Conservation (phyloP, 2,113 vertebrate species). For the Etheostoma spectabile region DNA sequence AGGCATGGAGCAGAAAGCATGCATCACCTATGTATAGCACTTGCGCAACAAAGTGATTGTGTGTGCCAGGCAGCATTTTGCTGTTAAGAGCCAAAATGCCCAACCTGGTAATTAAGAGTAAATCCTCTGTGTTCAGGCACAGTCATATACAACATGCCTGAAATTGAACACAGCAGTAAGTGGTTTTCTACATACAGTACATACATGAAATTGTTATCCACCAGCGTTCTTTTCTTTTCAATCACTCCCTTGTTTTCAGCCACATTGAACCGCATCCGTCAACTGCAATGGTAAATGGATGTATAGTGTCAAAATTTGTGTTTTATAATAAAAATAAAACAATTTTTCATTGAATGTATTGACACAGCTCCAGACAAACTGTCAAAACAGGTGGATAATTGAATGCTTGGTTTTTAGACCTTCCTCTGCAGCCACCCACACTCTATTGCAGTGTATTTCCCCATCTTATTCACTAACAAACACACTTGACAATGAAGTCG, state of each 20-base stretch:
- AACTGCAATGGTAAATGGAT: slow-evolving; percentile 4
- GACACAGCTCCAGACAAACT: slow-evolving; percentile 22
- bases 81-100: slow-evolving; percentile 46
- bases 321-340: slow-evolving; percentile 21
- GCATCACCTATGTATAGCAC: slow-evolving; percentile 57
- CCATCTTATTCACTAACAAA: slow-evolving; percentile 42
- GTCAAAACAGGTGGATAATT: slow-evolving; percentile 50
- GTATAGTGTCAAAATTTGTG: slow-evolving; percentile 4
- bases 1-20: slow-evolving; percentile 54
- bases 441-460: slow-evolving; percentile 22
- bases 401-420: slow-evolving; percentile 55
- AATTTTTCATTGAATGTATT: slow-evolving; percentile 25
- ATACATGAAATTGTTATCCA: slow-evolving; percentile 42
- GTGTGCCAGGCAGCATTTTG: slow-evolving; percentile 34
- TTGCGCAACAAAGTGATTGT: slow-evolving; percentile 60
- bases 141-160: slow-evolving; percentile 10
- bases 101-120: slow-evolving; percentile 60
- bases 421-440: slow-evolving; percentile 50
- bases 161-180: slow-evolving; percentile 50
- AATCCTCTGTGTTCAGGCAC: slow-evolving; percentile 26
- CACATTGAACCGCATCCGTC: background rate
- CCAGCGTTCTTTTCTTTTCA: slow-evolving; percentile 36
- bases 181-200: slow-evolving; percentile 42
- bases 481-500: slow-evolving; percentile 26
- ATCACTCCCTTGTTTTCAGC: slow-evolving; percentile 26